Percentiles rank a stretch among this genome's conserved stretches.
phyloP scores from a whole-genome alignment of 2,113 vertebrate species.

The Zootoca vivipara region DNA sequence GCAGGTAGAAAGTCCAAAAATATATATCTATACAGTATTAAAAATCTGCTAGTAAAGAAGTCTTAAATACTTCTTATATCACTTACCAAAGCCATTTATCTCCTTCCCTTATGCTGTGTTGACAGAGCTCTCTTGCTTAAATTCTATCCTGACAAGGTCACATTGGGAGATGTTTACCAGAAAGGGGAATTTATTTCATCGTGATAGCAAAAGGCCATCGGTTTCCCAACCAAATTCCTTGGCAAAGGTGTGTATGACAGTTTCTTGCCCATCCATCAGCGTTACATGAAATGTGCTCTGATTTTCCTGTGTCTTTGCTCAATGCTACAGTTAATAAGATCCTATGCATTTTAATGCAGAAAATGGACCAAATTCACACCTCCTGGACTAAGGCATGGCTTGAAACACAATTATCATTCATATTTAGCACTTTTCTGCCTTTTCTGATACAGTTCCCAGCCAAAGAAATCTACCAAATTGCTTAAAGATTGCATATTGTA shows the following conservation, averaged over 20 bases:
- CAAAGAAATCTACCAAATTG: no score
- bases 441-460: no score
- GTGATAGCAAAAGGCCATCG: conserved; percentile 30
- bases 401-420: no score
- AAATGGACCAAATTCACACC: no score
- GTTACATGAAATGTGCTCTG: not conserved
- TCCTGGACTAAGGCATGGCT: no score
- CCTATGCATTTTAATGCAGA: not conserved
- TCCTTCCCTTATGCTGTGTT: not conserved
- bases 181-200: conserved; percentile 49
- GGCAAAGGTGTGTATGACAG: conserved; percentile 28
- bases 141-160: conserved; percentile 43
- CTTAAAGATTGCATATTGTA: no score
- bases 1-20: not conserved
- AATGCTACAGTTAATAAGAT: not conserved
- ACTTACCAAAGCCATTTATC: not conserved
- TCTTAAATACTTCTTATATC: not conserved
- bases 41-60: conserved; percentile 5
- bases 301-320: not conserved
- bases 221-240: conserved; percentile 35
- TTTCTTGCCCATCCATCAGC: conserved; percentile 16
- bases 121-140: conserved; percentile 46
- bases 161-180: conserved; percentile 38
- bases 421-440: no score
- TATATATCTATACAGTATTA: conserved; percentile 29